Evolutionary conservation across 2,888 invertebrate species (phyloP), one percentile per base, ranked within the genome.

Genomic region (Suillia variegata): DNA sequence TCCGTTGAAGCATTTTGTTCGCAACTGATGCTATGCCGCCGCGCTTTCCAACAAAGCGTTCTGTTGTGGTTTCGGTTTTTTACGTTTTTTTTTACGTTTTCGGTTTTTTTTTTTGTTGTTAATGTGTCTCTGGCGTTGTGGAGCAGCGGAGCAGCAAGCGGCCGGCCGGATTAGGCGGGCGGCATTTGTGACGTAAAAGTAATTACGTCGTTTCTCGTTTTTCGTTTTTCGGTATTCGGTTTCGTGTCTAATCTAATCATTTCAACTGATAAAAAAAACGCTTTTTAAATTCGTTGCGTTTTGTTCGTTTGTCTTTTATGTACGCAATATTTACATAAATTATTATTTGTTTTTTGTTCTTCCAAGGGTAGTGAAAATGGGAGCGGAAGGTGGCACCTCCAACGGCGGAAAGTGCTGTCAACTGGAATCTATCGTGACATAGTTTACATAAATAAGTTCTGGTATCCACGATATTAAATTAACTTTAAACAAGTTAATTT

Each of bases 201-300:
- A 45, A 45, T 45, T 45, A 45, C 38, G 38, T 38, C 38, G 38
- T n/a, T 38, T 17, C 2, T 20, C 18, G 20, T 38, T n/a, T 4
- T 5, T 38, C 10, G 15, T 38, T n/a, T n/a, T n/a, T 38, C 3
- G 38, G 6, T 45, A 17, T 3, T 45, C 45, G 45, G 18, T 45
- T 17, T 45, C 5, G 38, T 38, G 45, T 45, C 45, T 45, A 18
- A 45, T 45, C 45, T 45, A 18, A 45, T 45, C 45, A 45, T 20
- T 20, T 5, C 45, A n/a, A 45, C 17, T 45, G 45, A 45, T 45
- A 38, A 10, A 38, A 10, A 38, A 38, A 17, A n/a, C 38, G n/a
- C 4, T 8, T 12, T 38, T 38, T 38, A n/a, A 8, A n/a, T 13
- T 38, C 3, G 10, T 38, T 38, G 6, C 4, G 3, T 38, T 38